Conservation (phyloP, 2,797 vertebrate genomes). For the Lithobates sylvaticus region DNA sequence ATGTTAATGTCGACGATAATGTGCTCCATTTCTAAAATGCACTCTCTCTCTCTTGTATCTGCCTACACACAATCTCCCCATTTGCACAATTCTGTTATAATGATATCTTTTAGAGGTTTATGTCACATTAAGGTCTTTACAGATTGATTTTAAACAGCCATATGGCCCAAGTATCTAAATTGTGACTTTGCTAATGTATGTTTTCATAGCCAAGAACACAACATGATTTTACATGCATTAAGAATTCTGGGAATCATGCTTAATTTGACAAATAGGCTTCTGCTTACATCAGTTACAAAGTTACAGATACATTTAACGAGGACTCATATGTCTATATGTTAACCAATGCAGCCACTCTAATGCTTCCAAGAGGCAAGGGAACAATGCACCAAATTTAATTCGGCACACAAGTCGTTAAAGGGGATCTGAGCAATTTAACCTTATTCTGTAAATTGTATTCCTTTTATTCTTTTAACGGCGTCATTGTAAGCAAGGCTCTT, state of each 20-base stretch:
- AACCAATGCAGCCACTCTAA: slow-evolving; percentile 15
- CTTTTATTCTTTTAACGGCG: slow-evolving; percentile 10
- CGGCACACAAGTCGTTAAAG: slow-evolving; percentile 25
- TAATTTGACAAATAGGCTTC: slow-evolving; percentile 60
- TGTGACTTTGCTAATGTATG: slow-evolving; percentile 60
- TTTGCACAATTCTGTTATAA: slow-evolving; percentile 59
- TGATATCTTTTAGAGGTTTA: slow-evolving; percentile 60
- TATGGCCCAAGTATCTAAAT: slow-evolving; percentile 50
- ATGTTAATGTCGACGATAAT: slow-evolving; percentile 59
- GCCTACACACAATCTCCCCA: slow-evolving; percentile 57
- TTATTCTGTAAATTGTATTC: slow-evolving; percentile 28
- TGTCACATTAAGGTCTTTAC: slow-evolving; percentile 61
- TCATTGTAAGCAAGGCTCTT: background rate
- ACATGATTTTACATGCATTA: slow-evolving; percentile 62
- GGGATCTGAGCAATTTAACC: background rate
- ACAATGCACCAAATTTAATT: background rate
- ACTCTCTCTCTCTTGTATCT: slow-evolving; percentile 46
- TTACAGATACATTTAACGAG: slow-evolving; percentile 44
- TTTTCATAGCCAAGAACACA: slow-evolving; percentile 60
- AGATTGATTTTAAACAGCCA: slow-evolving; percentile 62
- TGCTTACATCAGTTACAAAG: slow-evolving; percentile 50
- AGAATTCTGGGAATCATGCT: slow-evolving; percentile 54
- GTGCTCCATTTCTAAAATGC: slow-evolving; percentile 55
- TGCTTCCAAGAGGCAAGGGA: background rate
- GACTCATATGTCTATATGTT: slow-evolving; percentile 19